Percentiles rank a stretch among this genome's conserved stretches.
phyloP scores from a whole-genome alignment of 2,888 invertebrate genomes.

The Leptopilina myrica region DNA sequence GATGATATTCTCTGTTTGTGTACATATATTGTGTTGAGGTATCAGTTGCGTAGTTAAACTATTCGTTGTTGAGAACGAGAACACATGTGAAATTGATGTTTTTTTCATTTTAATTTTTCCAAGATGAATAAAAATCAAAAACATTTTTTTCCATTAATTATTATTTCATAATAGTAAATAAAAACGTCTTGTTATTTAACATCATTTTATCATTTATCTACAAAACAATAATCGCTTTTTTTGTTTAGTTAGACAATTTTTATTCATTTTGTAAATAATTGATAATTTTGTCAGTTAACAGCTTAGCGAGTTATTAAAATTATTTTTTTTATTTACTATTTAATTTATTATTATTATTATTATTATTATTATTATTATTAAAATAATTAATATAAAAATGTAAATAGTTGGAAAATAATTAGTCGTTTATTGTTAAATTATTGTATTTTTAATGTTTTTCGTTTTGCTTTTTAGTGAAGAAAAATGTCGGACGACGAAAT shows the following conservation, averaged over 20 bases:
- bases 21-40: slow-evolving; percentile 1
- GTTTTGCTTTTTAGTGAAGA: slow-evolving; percentile 23
- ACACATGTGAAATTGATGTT: slow-evolving; percentile 58
- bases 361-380: too few relatives aligned
- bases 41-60: slow-evolving; percentile 47
- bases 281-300: too few relatives aligned
- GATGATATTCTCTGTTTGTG: slow-evolving; percentile 10
- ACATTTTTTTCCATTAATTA: too few relatives aligned
- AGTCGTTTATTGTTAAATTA: neutral
- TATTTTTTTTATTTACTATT: neutral
- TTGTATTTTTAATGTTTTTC: neutral
- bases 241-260: too few relatives aligned
- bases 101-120: slow-evolving; percentile 45
- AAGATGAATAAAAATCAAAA: slow-evolving; percentile 41
- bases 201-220: too few relatives aligned
- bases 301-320: neutral
- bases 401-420: too few relatives aligned
- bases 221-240: too few relatives aligned
- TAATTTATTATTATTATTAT: too few relatives aligned
- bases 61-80: slow-evolving; percentile 52
- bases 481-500: slow-evolving; percentile 73
- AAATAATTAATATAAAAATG: too few relatives aligned
- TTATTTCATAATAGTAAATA: too few relatives aligned
- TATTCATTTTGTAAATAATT: too few relatives aligned
- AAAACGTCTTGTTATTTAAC: too few relatives aligned